Base-by-base conservation (phyloP, 2,113 vertebrate genomes). In the Columba janthina region DNA sequence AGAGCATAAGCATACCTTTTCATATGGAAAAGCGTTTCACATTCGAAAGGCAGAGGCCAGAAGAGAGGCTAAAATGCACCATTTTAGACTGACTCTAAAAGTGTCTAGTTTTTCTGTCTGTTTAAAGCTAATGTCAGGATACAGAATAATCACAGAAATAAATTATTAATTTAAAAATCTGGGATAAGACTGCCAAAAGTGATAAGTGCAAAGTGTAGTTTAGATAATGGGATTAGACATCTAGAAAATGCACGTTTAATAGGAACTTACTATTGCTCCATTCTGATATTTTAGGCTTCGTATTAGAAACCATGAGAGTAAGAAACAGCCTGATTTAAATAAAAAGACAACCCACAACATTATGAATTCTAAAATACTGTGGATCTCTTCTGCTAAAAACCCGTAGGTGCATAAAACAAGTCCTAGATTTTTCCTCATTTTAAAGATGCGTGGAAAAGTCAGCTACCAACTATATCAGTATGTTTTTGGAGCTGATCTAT, bases 91-190 rank as follows among this genome's bases (percentile, higher is more conserved):
- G 84, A 57, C 88, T 87, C 56, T 11, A 60, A 65, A 88, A 75
- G 87, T 77, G 34, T 79, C 64, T 44, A 19, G 61, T 24, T 94
- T 78, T 89, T 78, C 78, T 65, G 34, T 58, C 80, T 34, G 8
- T 65, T 95, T 82, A 85, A 96, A 83, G 64, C 80, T 94, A 95
- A 96, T 92, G 44, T 42, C 80, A 95, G 81, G 95, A 95, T 92
- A 94, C 89, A 86, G 91, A 89, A 95, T 84, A 80, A 96, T 91
- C 92, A 91, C 26, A 80, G 85, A 92, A 97, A 89, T 89, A 96
- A 95, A 97, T 91, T 79, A 93, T 96, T 97, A 90, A 96, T 85
- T 90, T 75, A 12, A 88, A 94, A 95, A 92, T 93, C 89, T 53
- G 60, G 66, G 73, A 91, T 95, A 93, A 69, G 85, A 64, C 89